These are phyloP conservation scores for Danaus melanippus DNA, from an alignment of 1,140 invertebrate genomes.

Conservation along the genomic window DNA sequence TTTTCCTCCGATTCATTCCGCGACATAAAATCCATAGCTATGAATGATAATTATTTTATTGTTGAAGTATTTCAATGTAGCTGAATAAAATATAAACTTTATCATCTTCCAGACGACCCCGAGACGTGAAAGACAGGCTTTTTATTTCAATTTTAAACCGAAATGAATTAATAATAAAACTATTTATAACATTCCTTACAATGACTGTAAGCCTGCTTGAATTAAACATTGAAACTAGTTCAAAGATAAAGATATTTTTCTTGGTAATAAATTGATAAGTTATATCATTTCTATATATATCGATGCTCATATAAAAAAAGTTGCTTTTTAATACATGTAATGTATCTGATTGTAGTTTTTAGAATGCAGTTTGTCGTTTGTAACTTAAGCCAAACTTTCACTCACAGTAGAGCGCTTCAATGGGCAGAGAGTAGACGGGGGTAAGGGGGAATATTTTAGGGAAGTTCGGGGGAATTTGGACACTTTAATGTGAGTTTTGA, in stretches of 20 bases:
- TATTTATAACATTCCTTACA: background rate
- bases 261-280: no score
- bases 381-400: slow-evolving; percentile 17
- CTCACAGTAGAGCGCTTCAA: slow-evolving; percentile 28
- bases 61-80: slow-evolving; percentile 65
- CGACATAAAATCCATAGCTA: slow-evolving; percentile 57
- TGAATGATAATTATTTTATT: slow-evolving; percentile 71
- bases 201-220: background rate
- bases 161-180: no score
- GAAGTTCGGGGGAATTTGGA: slow-evolving; percentile 47
- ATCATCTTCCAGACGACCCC: slow-evolving; percentile 13
- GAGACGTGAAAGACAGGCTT: no score
- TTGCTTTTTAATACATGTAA: no score
- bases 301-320: no score
- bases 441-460: slow-evolving; percentile 40
- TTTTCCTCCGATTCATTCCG: slow-evolving; percentile 40
- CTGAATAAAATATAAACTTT: slow-evolving; percentile 55
- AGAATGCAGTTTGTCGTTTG: background rate
- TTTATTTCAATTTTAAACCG: no score
- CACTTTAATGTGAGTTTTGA: slow-evolving; percentile 70
- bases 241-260: background rate
- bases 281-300: no score
- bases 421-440: slow-evolving; percentile 39
- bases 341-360: no score
- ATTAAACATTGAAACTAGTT: background rate